These are phyloP conservation scores for Aleiodes testaceus DNA, from an alignment of 2,888 invertebrate genomes.

Conservation along the genomic window DNA sequence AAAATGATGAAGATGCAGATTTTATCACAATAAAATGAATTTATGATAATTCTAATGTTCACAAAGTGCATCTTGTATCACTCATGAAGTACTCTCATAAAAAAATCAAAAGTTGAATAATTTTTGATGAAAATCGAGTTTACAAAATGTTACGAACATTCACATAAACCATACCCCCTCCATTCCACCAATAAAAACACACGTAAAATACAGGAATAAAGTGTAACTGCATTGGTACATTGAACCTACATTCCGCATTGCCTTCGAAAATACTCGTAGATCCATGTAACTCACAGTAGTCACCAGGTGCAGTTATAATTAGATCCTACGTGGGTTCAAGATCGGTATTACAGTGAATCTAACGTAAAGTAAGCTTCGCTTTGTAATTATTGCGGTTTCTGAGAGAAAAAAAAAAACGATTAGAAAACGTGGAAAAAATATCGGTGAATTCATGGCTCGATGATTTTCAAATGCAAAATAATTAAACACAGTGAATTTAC, in stretches of 20 bases:
- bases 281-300: slow-evolving; percentile 7
- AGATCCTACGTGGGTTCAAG: slow-evolving; percentile 44
- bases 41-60: too few relatives aligned
- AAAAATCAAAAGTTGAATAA: too few relatives aligned
- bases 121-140: too few relatives aligned
- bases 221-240: slow-evolving; percentile 8
- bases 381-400: slow-evolving; percentile 41
- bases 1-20: too few relatives aligned
- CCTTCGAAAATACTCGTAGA: slow-evolving; percentile 5
- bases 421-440: background rate
- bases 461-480: too few relatives aligned
- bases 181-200: background rate
- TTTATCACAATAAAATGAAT: too few relatives aligned
- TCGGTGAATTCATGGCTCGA: background rate
- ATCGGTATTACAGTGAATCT: slow-evolving; percentile 27
- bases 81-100: too few relatives aligned
- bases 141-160: background rate
- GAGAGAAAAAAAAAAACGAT: background rate
- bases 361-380: background rate
- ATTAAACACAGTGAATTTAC: too few relatives aligned
- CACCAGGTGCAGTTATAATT: slow-evolving; percentile 47
- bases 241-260: slow-evolving; percentile 27
- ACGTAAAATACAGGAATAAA: background rate
- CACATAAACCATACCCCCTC: background rate
- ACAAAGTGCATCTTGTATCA: too few relatives aligned